Evolutionary conservation across 2,797 vertebrate species (phyloP), one percentile per base, ranked within the genome.

Genomic region (Sebastes variabilis): DNA sequence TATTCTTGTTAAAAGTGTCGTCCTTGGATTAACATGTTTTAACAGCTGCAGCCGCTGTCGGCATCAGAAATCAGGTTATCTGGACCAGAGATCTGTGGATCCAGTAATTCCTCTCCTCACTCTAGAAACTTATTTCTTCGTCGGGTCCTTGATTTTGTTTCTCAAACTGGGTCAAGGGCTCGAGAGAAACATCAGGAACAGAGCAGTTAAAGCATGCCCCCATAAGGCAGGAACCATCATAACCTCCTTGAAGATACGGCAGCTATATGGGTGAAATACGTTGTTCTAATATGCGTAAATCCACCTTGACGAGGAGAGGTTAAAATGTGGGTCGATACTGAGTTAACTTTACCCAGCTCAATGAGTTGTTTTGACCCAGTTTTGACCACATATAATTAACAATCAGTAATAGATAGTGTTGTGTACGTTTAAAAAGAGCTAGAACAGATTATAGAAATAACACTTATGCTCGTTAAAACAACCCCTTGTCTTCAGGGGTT

Each of bases 111-210:
- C 46, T 49, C 46, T 49, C 46, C 46, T 49, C 46, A 49, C 18
- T 20, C 18, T 49, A 49, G 46, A 18, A 49, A 49, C 46, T 49
- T 49, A 49, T 22, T 80, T 67, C 65, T 52, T 75, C 14, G 1
- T 68, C 72, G 24, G 58, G 75, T 84, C 74, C 83, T 88, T 73
- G 66, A 83, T 77, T 83, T 79, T 81, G 76, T 75, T 75, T 75
- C 61, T 74, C 61, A 73, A 92, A 88, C 82, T 90, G 81, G 87
- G 89, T 89, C 87, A 89, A 82, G 86, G 84, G 58, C 82, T 86
- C 7, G 79, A 88, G 72, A 29, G 56, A 18, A 27, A 59, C 78
- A 72, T 73, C 72, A 81, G 75, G 72, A 80, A 61, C 29, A 30
- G 58, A 80, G 61, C 25, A 30, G 64, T 70, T 74, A 24, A 76